Evolutionary conservation across 1,140 invertebrate species (phyloP).

Genomic region (Diachasma alloeum): DNA sequence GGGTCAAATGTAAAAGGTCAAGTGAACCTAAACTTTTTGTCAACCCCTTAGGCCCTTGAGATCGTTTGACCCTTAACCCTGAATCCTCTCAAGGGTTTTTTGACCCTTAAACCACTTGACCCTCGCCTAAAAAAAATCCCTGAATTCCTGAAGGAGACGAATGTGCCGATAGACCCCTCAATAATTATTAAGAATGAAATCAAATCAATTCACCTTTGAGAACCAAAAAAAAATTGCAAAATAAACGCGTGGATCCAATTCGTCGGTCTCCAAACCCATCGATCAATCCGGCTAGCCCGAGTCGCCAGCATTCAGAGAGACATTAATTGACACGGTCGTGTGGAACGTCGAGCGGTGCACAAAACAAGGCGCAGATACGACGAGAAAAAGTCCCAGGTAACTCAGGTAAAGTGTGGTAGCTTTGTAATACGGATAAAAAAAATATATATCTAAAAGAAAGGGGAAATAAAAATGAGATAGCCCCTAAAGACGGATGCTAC

Average conservation of each 20-base stretch:
- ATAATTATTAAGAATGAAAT: not conserved
- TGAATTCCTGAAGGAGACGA: too few species aligned
- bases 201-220: not conserved
- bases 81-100: too few species aligned
- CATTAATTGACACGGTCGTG: constrained; percentile 62
- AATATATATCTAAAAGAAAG: constrained; percentile 15
- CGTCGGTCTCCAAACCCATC: constrained; percentile 16
- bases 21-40: too few species aligned
- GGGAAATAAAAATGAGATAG: constrained; percentile 23
- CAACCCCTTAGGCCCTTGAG: too few species aligned
- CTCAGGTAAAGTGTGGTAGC: not conserved
- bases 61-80: too few species aligned
- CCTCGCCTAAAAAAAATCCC: too few species aligned
- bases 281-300: constrained; percentile 18
- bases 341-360: not conserved
- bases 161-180: too few species aligned
- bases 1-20: too few species aligned
- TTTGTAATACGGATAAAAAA: constrained; percentile 2
- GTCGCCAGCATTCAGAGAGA: constrained; percentile 41
- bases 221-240: not conserved
- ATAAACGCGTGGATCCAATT: constrained; percentile 21
- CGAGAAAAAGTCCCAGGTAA: not conserved
- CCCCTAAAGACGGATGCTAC: constrained; percentile 44
- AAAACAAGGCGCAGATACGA: constrained; percentile 30
- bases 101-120: too few species aligned